Base-by-base conservation (phyloP, 2,113 vertebrate species). In the Rostratula benghalensis region DNA sequence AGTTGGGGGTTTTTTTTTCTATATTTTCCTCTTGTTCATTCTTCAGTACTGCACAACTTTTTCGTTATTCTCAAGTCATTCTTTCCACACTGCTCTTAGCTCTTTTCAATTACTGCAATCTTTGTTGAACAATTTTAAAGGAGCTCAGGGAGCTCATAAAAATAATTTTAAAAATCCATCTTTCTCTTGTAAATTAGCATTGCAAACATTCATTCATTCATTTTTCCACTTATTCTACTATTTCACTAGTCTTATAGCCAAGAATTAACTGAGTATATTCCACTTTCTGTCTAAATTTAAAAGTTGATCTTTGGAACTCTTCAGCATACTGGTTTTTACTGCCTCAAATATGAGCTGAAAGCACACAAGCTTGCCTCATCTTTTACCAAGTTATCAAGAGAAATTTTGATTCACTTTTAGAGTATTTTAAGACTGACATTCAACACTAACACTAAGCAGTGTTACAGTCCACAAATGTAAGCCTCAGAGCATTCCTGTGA, bases 71-170 rank as follows among this genome's bases (percentile, higher is more conserved):
- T 88, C 67, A 31, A 73, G 39, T 67, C 45, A 75, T 75, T 79
- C 39, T 76, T 59, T 63, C 57, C 87, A 35, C 63, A 60, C 35
- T 54, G 53, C 70, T 88, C 88, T 90, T 51, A 65, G 67, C 45
- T 85, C 76, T 85, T 85, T 87, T 54, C 76, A 92, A 61, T 93
- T 88, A 93, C 69, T 70, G 41, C 45, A 74, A 77, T 70, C 64
- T 70, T 69, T 63, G 25, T 41, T 90, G 76, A 59, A 77, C 83
- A 86, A 77, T 86, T 88, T 77, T 87, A 90, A 94, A 95, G 73
- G 54, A 74, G 79, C 88, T 83, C 28, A 11, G 67, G 64, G 57
- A 94, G 37, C 46, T 93, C 69, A 76, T 54, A 93, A 64, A 94
- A 93, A 48, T 87, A 57, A 76, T 56, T 79, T 76, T 84, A 10